Base-by-base conservation (phyloP, 2,113 vertebrate genomes). In the Otocyon megalotis region DNA sequence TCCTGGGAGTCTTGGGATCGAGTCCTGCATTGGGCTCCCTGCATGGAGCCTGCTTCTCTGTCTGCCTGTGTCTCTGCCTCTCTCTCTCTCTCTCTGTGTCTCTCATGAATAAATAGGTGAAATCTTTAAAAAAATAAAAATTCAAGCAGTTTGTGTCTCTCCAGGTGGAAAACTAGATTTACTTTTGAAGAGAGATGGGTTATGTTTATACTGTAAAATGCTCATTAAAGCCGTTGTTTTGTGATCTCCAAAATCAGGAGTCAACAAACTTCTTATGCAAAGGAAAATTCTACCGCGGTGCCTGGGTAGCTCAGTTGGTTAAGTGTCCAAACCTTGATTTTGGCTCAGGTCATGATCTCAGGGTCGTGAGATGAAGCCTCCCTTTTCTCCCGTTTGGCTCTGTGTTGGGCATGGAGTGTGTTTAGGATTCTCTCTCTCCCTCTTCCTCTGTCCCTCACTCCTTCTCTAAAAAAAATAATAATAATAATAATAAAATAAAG, bases 181-280 rank as follows among this genome's bases (percentile, higher is more conserved):
- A 65, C 43, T 84, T 88, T 60, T 79, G 24, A 85, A 32, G 16
- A 88, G 88, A 50, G 35, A 88, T 72, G 14, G 14, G 17, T 80
- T 88, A 32, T 22, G 43, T 88, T 74, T 32, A 65, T 32, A 26
- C 14, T 58, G 6, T 54, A 81, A 92, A 80, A 63, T 81, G 37
- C 28, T 80, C 37, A 43, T 60, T 88, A 60, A 79, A 83, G 35
- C 53, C 2, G 22, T n/a, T 89, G 43, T 92, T 84, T 79, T 95
- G 37, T 14, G 60, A 67, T 72, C 69, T 1, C 24, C 28, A 24
- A 91, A 67, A 79, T 35, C 32, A 48, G 26, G 30, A 11, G 16
- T 72, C 63, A 87, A 69, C 50, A 93, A 82, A 77, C 4, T 13
- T 82, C 87, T 88, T 63, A n/a, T 91, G 15, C 72, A 91, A 81